phyloP scores from a whole-genome alignment of 35 echinoderm and acorn worm genomes.

The Eucidaris tribuloides region DNA sequence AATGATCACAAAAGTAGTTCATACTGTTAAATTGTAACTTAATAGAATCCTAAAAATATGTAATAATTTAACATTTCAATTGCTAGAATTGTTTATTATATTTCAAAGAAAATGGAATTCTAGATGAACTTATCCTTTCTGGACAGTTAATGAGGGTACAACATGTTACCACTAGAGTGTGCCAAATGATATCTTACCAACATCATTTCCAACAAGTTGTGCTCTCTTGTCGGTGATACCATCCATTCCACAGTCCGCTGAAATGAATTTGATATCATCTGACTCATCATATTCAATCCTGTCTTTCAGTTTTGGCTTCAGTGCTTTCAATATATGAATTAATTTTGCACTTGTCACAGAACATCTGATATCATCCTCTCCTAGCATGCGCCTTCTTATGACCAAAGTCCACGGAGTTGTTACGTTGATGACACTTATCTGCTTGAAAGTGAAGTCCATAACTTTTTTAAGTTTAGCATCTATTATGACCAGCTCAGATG shows the following conservation, averaged over 20 bases:
- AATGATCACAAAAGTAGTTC: too few species aligned
- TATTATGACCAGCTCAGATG: not conserved
- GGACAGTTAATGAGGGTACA: not conserved
- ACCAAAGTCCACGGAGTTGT: not conserved
- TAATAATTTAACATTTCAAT: too few species aligned
- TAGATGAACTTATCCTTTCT: not conserved
- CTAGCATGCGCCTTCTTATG: not conserved
- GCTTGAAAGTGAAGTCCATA: not conserved
- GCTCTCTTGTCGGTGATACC: not conserved
- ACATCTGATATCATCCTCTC: conserved; percentile 1
- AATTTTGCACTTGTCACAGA: not conserved
- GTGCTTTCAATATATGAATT: not conserved
- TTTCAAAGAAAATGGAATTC: not conserved
- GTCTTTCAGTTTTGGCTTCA: not conserved
- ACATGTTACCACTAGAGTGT: not conserved
- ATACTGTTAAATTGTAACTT: too few species aligned
- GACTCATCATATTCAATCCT: conserved; percentile 29
- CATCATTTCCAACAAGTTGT: too few species aligned
- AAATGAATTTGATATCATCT: not conserved
- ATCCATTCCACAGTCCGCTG: not conserved
- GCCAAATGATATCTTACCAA: not conserved
- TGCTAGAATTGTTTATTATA: too few species aligned
- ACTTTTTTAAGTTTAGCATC: not conserved
- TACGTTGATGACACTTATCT: conserved; percentile 7
- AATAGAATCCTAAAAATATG: too few species aligned